Evolutionary conservation across 2,888 invertebrate genomes (phyloP).

Genomic region (Graphium colonna): DNA sequence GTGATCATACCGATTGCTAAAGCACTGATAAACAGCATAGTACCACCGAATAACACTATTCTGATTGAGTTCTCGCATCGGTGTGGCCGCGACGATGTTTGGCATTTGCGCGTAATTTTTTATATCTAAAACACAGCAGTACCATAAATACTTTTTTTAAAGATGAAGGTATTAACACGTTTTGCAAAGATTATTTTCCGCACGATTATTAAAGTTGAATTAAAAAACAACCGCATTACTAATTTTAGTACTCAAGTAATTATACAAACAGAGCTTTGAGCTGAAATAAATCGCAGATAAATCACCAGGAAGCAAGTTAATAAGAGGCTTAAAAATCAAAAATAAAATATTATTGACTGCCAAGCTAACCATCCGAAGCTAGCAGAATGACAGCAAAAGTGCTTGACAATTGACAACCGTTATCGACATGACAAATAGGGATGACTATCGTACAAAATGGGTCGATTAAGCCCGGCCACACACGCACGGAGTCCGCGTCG

Average conservation of each 20-base stretch:
- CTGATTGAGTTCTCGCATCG: slow-evolving; percentile 38
- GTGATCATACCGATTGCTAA: slow-evolving; percentile 71
- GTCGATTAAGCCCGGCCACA: too few relatives aligned
- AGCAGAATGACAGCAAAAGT: slow-evolving; percentile 50
- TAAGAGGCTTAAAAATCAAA: slow-evolving; percentile 42
- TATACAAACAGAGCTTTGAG: too few relatives aligned
- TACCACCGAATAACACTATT: slow-evolving; percentile 54
- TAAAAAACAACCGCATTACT: background rate
- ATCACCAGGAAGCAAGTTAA: slow-evolving; percentile 37
- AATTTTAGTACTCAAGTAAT: too few relatives aligned
- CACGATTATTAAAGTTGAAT: slow-evolving; percentile 26
- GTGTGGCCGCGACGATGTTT: slow-evolving; percentile 46
- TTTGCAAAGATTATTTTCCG: slow-evolving; percentile 31
- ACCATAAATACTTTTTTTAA: slow-evolving; percentile 31
- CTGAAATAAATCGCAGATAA: too few relatives aligned
- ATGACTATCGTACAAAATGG: background rate
- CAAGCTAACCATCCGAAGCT: slow-evolving; percentile 73
- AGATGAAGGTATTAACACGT: slow-evolving; percentile 34
- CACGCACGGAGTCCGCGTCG: too few relatives aligned
- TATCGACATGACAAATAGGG: slow-evolving; percentile 11
- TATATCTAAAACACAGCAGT: slow-evolving; percentile 38
- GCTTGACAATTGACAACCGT: slow-evolving; percentile 33
- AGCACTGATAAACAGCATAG: slow-evolving; percentile 77
- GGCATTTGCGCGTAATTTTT: slow-evolving; percentile 58
- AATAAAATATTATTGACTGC: slow-evolving; percentile 59